Evolutionary conservation across 1,140 invertebrate species (phyloP).

Genomic region (Papilio polytes): DNA sequence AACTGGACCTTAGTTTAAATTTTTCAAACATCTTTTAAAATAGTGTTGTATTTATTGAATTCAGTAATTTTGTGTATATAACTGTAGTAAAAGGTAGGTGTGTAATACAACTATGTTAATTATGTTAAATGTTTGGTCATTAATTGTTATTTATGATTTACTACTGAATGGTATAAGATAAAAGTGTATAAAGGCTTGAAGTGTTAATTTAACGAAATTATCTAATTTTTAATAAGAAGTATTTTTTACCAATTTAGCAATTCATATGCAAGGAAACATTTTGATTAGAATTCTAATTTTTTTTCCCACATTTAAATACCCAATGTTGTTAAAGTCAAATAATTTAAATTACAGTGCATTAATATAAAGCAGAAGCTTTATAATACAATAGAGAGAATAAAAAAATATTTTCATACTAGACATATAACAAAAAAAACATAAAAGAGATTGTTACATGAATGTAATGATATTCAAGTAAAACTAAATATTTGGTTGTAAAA

Average conservation of each 20-base stretch:
- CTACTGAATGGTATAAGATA: background rate
- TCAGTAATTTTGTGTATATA: background rate
- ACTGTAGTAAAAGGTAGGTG: background rate
- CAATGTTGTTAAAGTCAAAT: background rate
- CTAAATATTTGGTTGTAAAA: too few species aligned
- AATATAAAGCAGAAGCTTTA: background rate
- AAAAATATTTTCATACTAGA: background rate
- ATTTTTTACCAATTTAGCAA: background rate
- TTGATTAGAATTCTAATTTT: background rate
- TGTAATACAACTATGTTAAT: background rate
- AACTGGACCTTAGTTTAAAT: background rate
- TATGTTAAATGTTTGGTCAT: background rate
- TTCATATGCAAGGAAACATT: background rate
- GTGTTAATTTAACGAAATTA: background rate
- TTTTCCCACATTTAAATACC: background rate
- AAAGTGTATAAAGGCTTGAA: background rate
- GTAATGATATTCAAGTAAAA: background rate
- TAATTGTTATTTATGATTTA: background rate
- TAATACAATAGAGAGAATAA: background rate
- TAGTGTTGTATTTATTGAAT: slow-evolving; percentile 17
- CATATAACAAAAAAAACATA: background rate
- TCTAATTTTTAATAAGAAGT: background rate
- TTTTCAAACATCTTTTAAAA: background rate
- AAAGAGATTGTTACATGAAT: background rate
- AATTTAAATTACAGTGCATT: background rate